A percentile compares a stretch with the other conserved stretches of the same genome.
Evolutionary conservation across 2,113 vertebrate species (phyloP).

Genomic region (Myxocyprinus asiaticus): DNA sequence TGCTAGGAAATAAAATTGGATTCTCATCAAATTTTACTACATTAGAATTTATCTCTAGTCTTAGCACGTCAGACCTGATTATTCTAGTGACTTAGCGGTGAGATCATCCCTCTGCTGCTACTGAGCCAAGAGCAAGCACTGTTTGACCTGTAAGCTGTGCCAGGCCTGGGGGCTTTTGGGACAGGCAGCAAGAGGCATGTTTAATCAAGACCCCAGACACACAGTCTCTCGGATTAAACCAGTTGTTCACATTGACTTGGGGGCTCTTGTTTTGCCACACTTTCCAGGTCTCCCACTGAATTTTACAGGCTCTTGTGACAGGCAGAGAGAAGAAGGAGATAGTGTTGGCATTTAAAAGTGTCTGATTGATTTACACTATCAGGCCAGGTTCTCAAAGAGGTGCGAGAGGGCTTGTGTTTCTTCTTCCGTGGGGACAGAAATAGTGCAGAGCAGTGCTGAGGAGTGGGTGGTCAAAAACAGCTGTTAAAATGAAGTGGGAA

Average conservation of each 20-base stretch:
- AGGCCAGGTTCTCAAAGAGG: conserved; percentile 30
- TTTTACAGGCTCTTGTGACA: conserved; percentile 1
- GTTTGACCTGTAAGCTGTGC: conserved; percentile 36
- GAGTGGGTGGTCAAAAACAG: conserved; percentile 25
- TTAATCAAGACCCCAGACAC: conserved; percentile 64
- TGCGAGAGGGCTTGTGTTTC: conserved; percentile 41
- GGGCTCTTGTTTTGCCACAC: conserved; percentile 2
- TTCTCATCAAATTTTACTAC: neutral
- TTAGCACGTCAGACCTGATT: neutral
- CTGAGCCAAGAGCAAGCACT: conserved; percentile 26
- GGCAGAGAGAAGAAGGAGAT: neutral
- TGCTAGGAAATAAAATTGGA: neutral
- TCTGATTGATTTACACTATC: conserved; percentile 46
- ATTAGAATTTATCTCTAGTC: neutral
- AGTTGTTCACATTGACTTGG: conserved; percentile 62
- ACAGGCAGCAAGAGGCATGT: conserved; percentile 57
- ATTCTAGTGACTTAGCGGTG: conserved; percentile 39
- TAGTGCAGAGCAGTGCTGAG: conserved; percentile 30
- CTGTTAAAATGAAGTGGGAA: conserved; percentile 38
- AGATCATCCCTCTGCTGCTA: conserved; percentile 45
- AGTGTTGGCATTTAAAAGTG: conserved; percentile 27
- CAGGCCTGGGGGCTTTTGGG: conserved; percentile 57
- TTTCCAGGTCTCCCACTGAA: conserved; percentile 5
- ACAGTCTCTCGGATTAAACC: conserved; percentile 63
- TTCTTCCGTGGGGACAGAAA: conserved; percentile 36